These are phyloP conservation scores for Pristionchus japonicus DNA, from an alignment of 2,888 invertebrate genomes.

Conservation along the genomic window DNA sequence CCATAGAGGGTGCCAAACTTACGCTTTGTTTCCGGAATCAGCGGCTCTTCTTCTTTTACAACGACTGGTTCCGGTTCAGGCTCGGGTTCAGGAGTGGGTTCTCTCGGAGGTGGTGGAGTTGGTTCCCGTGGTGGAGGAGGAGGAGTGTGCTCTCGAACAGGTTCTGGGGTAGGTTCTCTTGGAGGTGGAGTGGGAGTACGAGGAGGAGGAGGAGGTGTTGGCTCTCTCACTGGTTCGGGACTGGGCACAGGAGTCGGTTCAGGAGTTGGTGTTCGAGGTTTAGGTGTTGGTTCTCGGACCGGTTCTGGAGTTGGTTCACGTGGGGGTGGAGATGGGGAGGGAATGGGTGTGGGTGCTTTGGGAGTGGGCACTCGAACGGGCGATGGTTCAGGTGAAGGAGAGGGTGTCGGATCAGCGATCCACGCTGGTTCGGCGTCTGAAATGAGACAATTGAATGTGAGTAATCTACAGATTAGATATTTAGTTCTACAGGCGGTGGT, in stretches of 20 bases:
- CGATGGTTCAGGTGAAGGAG: slow-evolving; percentile 54
- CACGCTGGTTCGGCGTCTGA: slow-evolving; percentile 58
- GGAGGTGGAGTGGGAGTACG: slow-evolving; percentile 19
- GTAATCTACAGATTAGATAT: not conserved
- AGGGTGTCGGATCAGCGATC: slow-evolving; percentile 66
- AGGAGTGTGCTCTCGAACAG: slow-evolving; percentile 50
- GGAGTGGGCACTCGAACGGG: not conserved
- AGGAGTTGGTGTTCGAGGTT: slow-evolving; percentile 45
- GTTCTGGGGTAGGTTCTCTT: slow-evolving; percentile 53
- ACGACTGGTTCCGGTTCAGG: slow-evolving; percentile 62
- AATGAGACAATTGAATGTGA: not conserved
- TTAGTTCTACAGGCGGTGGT: not conserved
- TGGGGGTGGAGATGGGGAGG: slow-evolving; percentile 41
- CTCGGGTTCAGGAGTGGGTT: slow-evolving; percentile 50
- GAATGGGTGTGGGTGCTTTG: slow-evolving; percentile 43
- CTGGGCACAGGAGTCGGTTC: slow-evolving; percentile 48
- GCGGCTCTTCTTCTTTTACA: slow-evolving; percentile 48
- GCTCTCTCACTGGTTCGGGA: slow-evolving; percentile 35
- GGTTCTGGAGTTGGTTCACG: not conserved
- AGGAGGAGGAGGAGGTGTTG: slow-evolving; percentile 6
- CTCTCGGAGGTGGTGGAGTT: slow-evolving; percentile 44
- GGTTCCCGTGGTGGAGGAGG: slow-evolving; percentile 45
- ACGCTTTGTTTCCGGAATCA: slow-evolving; percentile 31
- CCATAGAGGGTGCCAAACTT: not conserved
- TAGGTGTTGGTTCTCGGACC: slow-evolving; percentile 47